Conservation (phyloP, 2,113 vertebrate species). For the Meriones unguiculatus region DNA sequence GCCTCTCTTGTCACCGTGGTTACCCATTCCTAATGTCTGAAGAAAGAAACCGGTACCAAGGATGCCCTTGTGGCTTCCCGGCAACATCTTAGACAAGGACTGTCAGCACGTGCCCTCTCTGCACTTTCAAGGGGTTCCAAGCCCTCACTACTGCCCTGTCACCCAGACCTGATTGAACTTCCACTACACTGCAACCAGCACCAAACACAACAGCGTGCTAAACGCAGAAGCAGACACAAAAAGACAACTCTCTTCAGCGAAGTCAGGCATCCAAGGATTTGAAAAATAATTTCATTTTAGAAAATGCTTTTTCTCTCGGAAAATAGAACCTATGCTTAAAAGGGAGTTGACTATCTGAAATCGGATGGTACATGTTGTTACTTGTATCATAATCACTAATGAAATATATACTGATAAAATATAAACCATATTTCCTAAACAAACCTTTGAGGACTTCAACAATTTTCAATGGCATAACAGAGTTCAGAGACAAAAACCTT, state of each 20-base stretch:
- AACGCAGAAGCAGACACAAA: background rate
- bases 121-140: rapidly evolving
- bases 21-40: background rate
- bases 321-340: background rate
- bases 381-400: background rate
- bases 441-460: background rate
- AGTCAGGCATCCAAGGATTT: background rate
- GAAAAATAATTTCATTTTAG: background rate
- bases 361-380: background rate
- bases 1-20: background rate
- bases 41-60: background rate
- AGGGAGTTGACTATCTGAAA: background rate
- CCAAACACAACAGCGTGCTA: background rate
- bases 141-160: background rate
- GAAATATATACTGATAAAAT: background rate
- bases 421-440: background rate
- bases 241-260: background rate
- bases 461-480: background rate
- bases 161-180: background rate
- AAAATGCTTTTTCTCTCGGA: background rate
- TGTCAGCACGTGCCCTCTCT: background rate
- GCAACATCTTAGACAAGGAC: background rate
- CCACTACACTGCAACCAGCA: background rate
- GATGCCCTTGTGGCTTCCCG: background rate
- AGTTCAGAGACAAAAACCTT: background rate